Evolutionary conservation across 2,113 vertebrate species (phyloP), one percentile per base, ranked within the genome.

Genomic region (Amphiprion ocellaris): DNA sequence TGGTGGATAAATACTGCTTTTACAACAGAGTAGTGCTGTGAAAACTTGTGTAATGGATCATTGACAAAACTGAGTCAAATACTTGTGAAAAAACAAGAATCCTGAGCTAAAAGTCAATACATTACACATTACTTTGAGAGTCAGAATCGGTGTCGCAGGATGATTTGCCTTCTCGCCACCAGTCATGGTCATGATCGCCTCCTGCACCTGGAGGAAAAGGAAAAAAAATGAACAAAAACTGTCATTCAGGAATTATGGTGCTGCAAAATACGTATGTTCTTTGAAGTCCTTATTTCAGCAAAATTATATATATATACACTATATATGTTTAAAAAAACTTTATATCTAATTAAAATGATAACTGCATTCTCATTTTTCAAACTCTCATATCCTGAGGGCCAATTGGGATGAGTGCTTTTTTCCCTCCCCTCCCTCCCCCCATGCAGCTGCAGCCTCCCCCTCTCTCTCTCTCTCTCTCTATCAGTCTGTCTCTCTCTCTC

Each of bases 301-400:
- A 97, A 97, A 97, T 96, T 94, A 96, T 96, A 96, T 96, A 96
- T 96, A 94, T 94, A 96, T 17, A 49, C 58, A 59, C 21, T 26
- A 4, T 97, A 96, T 96, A 75, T 74, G 60, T 64, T 17, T 1
- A 96, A 97, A 97, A 97, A 97, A 97, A 96, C 95, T 97, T 97
- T 97, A 97, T 96, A 98, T 98, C 97, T 99, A 99, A 99, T 99
- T 99, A 99, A 98, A 99, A 99, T 97, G 97, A 98, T 98, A 98
- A 98, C 96, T 97, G 97, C 96, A 97, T 98, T 98, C 97, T 97
- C 97, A 98, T 99, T 98, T 99, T 99, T 99, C 97, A 99, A 98
- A 98, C 97, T 97, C 97, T 97, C 96, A 96, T 98, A 97, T 98
- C 98, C 97, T 97, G 95, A 84, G 97, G 98, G 97, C 97, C 98